Percentiles rank a stretch among this genome's conserved stretches.
phyloP scores from a whole-genome alignment of 2,113 vertebrate genomes.

The Peromyscus californicus region DNA sequence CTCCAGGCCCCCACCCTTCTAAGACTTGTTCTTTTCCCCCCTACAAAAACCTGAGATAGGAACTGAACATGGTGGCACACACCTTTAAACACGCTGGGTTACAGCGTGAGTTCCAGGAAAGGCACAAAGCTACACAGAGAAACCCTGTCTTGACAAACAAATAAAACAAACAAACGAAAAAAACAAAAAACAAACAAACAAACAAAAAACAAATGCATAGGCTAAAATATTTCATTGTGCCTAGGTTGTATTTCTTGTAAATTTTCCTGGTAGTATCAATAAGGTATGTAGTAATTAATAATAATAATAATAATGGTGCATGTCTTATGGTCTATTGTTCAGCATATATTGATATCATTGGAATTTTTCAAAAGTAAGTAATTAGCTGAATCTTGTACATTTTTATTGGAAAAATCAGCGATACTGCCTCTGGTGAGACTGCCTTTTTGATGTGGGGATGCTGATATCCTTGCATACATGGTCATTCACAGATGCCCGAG shows the following conservation, averaged over 20 bases:
- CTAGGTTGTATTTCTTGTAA: background rate
- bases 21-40: background rate
- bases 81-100: too few species aligned
- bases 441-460: background rate
- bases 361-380: slow-evolving; percentile 14
- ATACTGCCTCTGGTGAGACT: background rate
- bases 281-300: background rate
- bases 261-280: background rate
- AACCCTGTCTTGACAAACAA: too few species aligned
- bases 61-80: background rate
- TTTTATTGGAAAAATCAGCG: background rate
- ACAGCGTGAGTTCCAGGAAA: too few species aligned
- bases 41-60: background rate
- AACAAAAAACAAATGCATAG: too few species aligned
- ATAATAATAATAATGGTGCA: background rate
- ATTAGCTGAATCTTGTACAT: background rate
- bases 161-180: too few species aligned
- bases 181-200: too few species aligned
- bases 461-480: background rate
- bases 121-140: too few species aligned
- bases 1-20: background rate
- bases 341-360: background rate
- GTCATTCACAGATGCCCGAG: background rate
- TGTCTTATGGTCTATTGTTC: background rate
- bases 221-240: too few species aligned